A percentile compares a stretch with the other conserved stretches of the same genome.
Evolutionary conservation across 2,888 invertebrate genomes (phyloP).

Genomic region (Parascotia fuliginaria): DNA sequence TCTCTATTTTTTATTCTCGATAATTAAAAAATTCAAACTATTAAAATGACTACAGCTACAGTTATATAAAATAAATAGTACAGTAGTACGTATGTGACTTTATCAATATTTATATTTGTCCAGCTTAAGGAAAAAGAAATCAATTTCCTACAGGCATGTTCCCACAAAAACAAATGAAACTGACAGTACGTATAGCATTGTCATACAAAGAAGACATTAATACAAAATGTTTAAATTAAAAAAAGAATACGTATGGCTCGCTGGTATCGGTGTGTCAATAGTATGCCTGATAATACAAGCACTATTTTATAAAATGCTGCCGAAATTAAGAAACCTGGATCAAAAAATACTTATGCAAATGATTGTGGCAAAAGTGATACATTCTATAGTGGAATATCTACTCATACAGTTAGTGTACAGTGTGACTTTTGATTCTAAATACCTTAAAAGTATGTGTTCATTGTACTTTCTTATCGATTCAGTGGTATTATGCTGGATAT

Average conservation of each 20-base stretch:
- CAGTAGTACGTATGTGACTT: no score
- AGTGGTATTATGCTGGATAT: conserved; percentile 1
- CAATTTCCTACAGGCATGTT: neutral
- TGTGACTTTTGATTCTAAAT: neutral
- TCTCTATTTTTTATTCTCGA: no score
- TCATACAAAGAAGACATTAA: neutral
- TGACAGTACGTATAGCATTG: neutral
- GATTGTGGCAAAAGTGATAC: conserved; percentile 1
- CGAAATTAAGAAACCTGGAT: conserved; percentile 2
- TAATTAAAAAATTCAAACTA: no score
- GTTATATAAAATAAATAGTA: no score
- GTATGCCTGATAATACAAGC: conserved; percentile 2
- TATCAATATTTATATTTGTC: no score
- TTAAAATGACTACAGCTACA: no score
- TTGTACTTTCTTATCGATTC: neutral
- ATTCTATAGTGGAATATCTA: conserved; percentile 8
- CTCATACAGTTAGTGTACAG: conserved; percentile 5
- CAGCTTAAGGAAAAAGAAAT: conserved; percentile 1
- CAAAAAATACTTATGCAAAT: conserved; percentile 6
- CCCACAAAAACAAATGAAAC: neutral
- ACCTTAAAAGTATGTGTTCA: neutral
- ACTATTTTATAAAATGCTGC: neutral
- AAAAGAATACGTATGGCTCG: conserved; percentile 3
- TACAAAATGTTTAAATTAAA: conserved; percentile 1
- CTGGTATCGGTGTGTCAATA: conserved; percentile 1